These are phyloP conservation scores for Gastrophryne carolinensis DNA, from an alignment of 2,797 vertebrate genomes.

Conservation along the genomic window DNA sequence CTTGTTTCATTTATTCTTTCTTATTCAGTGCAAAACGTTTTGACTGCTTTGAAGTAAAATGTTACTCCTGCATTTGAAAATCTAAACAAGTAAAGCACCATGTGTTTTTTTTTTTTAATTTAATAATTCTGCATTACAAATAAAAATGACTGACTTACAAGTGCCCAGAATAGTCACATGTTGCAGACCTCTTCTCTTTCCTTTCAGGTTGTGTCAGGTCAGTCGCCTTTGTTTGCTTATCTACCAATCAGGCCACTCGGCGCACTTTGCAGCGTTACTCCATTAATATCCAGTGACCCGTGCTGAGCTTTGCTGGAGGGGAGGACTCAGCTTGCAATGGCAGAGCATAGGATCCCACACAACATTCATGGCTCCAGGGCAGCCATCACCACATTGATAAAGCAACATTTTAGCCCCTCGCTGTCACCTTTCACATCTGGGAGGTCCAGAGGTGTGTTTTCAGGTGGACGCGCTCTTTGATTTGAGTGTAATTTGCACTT, in stretches of 20 bases:
- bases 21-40: no score
- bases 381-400: not conserved
- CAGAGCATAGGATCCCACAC: not conserved
- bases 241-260: not conserved
- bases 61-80: no score
- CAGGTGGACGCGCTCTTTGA: not conserved
- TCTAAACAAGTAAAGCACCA: no score
- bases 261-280: not conserved
- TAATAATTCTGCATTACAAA: no score
- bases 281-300: slow-evolving; percentile 11
- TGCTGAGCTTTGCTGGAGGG: not conserved
- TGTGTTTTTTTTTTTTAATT: no score
- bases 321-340: not conserved
- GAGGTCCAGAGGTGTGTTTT: not conserved
- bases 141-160: no score
- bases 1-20: no score
- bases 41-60: no score
- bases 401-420: not conserved
- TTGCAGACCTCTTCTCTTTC: no score
- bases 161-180: no score
- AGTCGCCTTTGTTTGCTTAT: not conserved
- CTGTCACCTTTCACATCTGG: not conserved
- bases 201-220: not conserved
- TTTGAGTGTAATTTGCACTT: not conserved
- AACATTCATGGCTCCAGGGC: not conserved